Percentiles rank a stretch among this genome's conserved stretches.
Conservation (phyloP, 2,113 vertebrate species). For the Trematomus loennbergii region DNA sequence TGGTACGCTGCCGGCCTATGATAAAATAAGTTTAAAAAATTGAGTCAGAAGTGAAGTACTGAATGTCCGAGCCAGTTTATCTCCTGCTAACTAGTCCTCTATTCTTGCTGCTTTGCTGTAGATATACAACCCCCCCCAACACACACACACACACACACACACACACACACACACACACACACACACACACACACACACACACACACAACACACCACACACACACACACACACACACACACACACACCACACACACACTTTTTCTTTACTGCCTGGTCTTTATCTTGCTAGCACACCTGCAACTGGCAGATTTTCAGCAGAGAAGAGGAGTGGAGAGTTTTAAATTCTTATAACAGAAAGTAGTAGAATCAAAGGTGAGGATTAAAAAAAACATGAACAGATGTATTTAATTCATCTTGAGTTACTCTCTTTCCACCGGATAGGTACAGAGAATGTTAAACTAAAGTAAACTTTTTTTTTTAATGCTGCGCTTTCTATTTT, state of each 20-base stretch:
- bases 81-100: conserved; percentile 28
- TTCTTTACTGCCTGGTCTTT: conserved; percentile 31
- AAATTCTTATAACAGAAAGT: neutral
- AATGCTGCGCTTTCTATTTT: neutral
- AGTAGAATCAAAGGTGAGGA: conserved; percentile 25
- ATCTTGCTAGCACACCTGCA: conserved; percentile 61
- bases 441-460: neutral
- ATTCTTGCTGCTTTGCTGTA: neutral
- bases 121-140: neutral
- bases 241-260: neutral
- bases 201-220: neutral
- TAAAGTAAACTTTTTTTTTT: conserved; percentile 22
- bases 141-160: neutral
- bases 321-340: neutral
- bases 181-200: neutral
- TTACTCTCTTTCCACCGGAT: too few species aligned
- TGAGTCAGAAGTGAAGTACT: neutral
- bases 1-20: too few species aligned
- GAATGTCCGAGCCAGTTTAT: conserved; percentile 2
- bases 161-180: conserved; percentile 20
- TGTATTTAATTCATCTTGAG: neutral
- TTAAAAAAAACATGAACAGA: conserved; percentile 27
- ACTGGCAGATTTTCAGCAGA: conserved; percentile 1
- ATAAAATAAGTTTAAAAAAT: too few species aligned
- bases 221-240: neutral